A percentile compares a stretch with the other conserved stretches of the same genome.
phyloP scores from a whole-genome alignment of 2,113 vertebrate genomes.

The Tautogolabrus adspersus region DNA sequence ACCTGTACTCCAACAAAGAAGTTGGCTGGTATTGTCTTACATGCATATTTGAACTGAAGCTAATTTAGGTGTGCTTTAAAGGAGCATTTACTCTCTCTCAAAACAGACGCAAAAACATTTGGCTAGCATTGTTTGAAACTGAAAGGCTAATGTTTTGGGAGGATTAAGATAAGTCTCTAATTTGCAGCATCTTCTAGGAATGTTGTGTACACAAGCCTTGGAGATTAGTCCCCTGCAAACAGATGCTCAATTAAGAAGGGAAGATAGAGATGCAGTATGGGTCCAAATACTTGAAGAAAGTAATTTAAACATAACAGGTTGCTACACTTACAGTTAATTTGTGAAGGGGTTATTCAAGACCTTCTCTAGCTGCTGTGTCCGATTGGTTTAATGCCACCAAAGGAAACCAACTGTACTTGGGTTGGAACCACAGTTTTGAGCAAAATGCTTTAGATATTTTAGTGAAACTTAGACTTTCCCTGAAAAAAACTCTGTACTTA shows the following conservation, averaged over 20 bases:
- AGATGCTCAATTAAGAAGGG: conserved; percentile 70
- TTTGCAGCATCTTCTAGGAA: conserved; percentile 71
- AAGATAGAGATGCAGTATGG: conserved; percentile 62
- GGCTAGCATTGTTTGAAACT: conserved; percentile 58
- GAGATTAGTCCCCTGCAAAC: conserved; percentile 70
- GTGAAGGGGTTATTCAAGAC: conserved; percentile 52
- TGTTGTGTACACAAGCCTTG: conserved; percentile 71
- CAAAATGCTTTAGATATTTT: conserved; percentile 44
- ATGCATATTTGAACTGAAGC: conserved; percentile 32
- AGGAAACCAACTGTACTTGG: conserved; percentile 18
- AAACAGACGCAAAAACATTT: conserved; percentile 29
- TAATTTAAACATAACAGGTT: conserved; percentile 62
- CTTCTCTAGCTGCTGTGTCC: conserved; percentile 15
- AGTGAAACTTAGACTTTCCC: conserved; percentile 32
- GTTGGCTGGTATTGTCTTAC: conserved; percentile 27
- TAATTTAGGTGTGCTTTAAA: conserved; percentile 44
- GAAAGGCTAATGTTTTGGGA: conserved; percentile 66
- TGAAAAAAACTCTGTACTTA: conserved; percentile 37
- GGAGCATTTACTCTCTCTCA: conserved; percentile 16
- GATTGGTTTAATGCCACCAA: conserved; percentile 29
- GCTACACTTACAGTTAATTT: conserved; percentile 43
- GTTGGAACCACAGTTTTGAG: conserved; percentile 33
- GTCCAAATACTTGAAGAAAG: conserved; percentile 44
- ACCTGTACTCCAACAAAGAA: conserved; percentile 22
- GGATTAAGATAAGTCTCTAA: conserved; percentile 79